These are phyloP conservation scores for Drosophila limbata DNA, from an alignment of 2,888 invertebrate genomes.

Conservation along the genomic window DNA sequence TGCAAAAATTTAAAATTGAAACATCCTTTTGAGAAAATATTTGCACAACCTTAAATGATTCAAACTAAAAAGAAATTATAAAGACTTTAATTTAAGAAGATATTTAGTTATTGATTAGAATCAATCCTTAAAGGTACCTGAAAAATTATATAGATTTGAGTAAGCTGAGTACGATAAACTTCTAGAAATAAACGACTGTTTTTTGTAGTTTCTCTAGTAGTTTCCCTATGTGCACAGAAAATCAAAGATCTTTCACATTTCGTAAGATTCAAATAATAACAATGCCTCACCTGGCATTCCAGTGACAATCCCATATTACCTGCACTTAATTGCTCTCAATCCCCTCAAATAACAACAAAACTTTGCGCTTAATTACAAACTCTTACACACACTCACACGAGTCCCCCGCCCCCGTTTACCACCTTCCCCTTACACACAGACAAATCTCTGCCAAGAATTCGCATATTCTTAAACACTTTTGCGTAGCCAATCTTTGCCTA, in stretches of 20 bases:
- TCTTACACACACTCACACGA: conserved; percentile 10
- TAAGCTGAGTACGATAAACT: too few species aligned
- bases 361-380: conserved; percentile 54
- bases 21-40: conserved; percentile 2
- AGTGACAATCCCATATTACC: conserved; percentile 24
- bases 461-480: conserved; percentile 30
- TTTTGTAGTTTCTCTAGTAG: neutral
- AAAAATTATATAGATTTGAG: too few species aligned
- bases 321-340: conserved; percentile 42
- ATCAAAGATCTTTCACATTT: conserved; percentile 8
- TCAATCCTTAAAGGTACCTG: neutral
- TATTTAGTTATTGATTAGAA: neutral
- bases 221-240: neutral
- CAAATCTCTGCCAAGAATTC: conserved; percentile 17
- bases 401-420: too few species aligned
- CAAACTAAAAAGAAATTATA: too few species aligned
- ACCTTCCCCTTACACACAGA: too few species aligned
- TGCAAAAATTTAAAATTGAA: too few species aligned
- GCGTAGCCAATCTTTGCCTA: conserved; percentile 35
- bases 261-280: conserved; percentile 5
- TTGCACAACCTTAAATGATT: neutral
- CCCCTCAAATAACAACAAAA: conserved; percentile 24
- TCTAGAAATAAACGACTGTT: neutral
- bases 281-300: conserved; percentile 13
- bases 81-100: neutral